A percentile compares a stretch with the other conserved stretches of the same genome.
Conservation (phyloP, 2,797 vertebrate species). For the Ceryle rudis region DNA sequence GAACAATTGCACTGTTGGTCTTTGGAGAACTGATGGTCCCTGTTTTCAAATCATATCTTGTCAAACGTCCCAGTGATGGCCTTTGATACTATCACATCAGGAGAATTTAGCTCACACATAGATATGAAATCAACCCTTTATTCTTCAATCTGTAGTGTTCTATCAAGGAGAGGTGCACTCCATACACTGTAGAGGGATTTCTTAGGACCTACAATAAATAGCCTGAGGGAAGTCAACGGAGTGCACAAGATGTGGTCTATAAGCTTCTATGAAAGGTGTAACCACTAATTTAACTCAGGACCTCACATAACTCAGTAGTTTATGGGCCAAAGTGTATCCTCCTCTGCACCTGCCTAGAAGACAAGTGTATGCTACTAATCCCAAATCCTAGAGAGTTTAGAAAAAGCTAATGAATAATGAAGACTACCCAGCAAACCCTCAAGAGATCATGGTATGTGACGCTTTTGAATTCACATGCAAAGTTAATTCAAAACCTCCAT, state of each 20-base stretch:
- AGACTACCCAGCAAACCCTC: not conserved
- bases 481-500: not conserved
- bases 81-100: not conserved
- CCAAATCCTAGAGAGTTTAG: not conserved
- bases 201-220: not conserved
- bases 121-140: not conserved
- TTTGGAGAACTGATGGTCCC: not conserved
- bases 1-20: not conserved
- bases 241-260: not conserved
- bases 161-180: not conserved
- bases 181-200: not conserved
- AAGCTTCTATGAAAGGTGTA: not conserved
- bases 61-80: not conserved
- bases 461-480: not conserved
- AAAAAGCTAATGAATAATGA: not conserved
- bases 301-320: not conserved
- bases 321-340: not conserved
- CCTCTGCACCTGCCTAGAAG: not conserved
- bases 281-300: not conserved
- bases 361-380: not conserved
- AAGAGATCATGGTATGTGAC: not conserved
- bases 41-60: not conserved
- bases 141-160: not conserved
- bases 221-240: not conserved
- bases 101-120: not conserved